phyloP scores from a whole-genome alignment of 2,797 vertebrate genomes.

The Phylloscopus collybita region DNA sequence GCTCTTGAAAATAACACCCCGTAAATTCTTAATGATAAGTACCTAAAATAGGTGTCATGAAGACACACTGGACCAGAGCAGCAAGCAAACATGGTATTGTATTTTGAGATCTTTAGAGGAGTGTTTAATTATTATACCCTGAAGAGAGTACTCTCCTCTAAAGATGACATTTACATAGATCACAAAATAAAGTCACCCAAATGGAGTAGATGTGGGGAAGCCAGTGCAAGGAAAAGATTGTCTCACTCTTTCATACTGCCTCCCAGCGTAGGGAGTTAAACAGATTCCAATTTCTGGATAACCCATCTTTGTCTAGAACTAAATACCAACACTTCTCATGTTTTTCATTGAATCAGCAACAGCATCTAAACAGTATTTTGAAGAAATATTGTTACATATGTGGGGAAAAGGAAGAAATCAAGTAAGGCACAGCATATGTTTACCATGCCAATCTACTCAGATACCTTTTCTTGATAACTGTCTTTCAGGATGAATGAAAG shows the following conservation, averaged over 20 bases:
- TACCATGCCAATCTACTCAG: not conserved
- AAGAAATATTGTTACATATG: not conserved
- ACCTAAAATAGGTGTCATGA: not conserved
- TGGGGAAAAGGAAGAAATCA: not conserved
- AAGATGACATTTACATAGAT: not conserved
- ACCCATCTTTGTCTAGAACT: not conserved
- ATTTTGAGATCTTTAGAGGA: not conserved
- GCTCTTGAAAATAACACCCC: not conserved
- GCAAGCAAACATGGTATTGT: not conserved
- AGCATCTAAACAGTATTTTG: not conserved
- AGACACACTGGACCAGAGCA: not conserved
- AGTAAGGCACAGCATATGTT: not conserved
- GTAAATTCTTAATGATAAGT: constrained; percentile 47
- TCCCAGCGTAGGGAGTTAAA: not conserved
- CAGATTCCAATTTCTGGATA: not conserved
- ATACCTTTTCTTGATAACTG: not conserved
- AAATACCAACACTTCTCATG: not conserved
- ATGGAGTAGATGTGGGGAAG: not conserved
- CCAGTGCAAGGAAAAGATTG: not conserved
- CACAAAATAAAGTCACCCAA: not conserved
- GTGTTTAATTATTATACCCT: not conserved
- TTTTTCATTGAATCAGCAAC: not conserved
- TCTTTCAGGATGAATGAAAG: not conserved
- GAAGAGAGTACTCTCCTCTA: not conserved
- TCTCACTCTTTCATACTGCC: not conserved